Percentiles rank a stretch among this genome's conserved stretches.
Evolutionary conservation across 2,797 vertebrate species (phyloP).

Genomic region (Allobates femoralis): DNA sequence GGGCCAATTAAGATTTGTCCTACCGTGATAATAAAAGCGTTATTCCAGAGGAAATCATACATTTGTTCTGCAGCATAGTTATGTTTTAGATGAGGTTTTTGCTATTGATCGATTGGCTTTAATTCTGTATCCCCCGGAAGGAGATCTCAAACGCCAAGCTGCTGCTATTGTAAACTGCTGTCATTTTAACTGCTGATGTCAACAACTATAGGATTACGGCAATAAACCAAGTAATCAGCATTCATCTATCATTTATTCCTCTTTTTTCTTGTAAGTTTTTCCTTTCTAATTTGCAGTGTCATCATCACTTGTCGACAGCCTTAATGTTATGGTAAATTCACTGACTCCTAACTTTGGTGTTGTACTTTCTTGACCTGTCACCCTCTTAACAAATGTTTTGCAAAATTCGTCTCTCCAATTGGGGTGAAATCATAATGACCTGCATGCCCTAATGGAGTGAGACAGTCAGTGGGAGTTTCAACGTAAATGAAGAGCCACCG

Average conservation of each 20-base stretch:
- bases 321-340: background rate
- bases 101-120: conserved; percentile 36
- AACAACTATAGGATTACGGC: conserved; percentile 53
- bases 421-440: background rate
- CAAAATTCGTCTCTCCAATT: background rate
- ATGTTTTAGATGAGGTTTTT: conserved; percentile 34
- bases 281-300: conserved; percentile 44
- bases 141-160: background rate
- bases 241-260: conserved; percentile 54
- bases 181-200: conserved; percentile 56
- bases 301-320: conserved; percentile 22
- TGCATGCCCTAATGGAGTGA: too few relatives aligned
- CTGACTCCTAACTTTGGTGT: background rate
- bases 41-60: conserved; percentile 20
- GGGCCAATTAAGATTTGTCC: conserved; percentile 42
- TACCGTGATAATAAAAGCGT: conserved; percentile 31
- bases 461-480: background rate
- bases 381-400: background rate
- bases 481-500: background rate
- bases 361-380: conserved; percentile 13
- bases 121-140: conserved; percentile 33
- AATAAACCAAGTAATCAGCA: conserved; percentile 52
- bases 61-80: background rate
- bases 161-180: conserved; percentile 39
- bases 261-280: conserved; percentile 10